Evolutionary conservation across 2,113 vertebrate genomes (phyloP).

Genomic region (Ageneiosus marmoratus): DNA sequence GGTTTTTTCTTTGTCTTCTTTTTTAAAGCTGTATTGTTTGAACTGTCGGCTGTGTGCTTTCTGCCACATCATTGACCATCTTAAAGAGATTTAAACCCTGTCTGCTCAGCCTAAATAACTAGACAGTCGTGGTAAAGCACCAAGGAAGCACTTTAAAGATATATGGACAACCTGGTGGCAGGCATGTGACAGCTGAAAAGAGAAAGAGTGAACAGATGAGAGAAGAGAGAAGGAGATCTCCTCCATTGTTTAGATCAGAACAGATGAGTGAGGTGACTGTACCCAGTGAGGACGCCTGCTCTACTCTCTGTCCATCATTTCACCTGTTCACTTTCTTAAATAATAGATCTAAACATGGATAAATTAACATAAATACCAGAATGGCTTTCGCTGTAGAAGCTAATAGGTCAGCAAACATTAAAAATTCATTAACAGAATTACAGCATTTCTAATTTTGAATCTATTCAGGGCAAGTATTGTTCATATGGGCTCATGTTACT

Average conservation of each 20-base stretch:
- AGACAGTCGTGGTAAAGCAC: too few relatives aligned
- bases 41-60: too few relatives aligned
- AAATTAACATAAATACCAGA: neutral
- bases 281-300: constrained; percentile 68
- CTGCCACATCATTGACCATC: too few relatives aligned
- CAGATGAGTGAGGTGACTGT: constrained; percentile 71
- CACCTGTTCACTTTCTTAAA: constrained; percentile 51
- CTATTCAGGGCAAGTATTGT: neutral
- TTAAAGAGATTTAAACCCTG: too few relatives aligned
- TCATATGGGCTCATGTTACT: neutral
- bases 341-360: neutral
- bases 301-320: constrained; percentile 73
- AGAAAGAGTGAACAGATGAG: constrained; percentile 21
- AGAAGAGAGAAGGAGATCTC: constrained; percentile 62
- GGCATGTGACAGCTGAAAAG: constrained; percentile 3
- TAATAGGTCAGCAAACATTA: neutral
- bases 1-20: too few relatives aligned
- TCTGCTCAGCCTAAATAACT: too few relatives aligned
- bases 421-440: neutral
- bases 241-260: constrained; percentile 76
- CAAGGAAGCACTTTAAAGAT: too few relatives aligned
- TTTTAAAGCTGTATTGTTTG: too few relatives aligned
- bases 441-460: neutral
- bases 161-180: too few relatives aligned
- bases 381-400: neutral